These are phyloP conservation scores for Rhynchomys soricoides DNA, from an alignment of 2,113 vertebrate genomes.

Conservation along the genomic window DNA sequence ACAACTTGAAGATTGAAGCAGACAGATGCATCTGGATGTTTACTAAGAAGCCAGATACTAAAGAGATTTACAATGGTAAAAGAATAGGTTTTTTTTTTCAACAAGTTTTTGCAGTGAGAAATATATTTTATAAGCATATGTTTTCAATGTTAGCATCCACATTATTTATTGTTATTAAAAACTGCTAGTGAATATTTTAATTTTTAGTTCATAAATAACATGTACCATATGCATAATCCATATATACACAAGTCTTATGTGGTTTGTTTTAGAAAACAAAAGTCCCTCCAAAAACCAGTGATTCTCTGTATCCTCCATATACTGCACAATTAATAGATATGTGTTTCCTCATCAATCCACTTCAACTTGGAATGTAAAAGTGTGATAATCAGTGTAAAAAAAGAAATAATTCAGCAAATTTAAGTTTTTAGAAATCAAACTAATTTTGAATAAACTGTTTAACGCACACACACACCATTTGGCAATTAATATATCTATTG, in stretches of 20 bases:
- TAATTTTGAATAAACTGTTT: not conserved
- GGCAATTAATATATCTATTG: not conserved
- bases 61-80: not conserved
- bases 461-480: not conserved
- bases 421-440: not conserved
- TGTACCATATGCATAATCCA: not conserved
- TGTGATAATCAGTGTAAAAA: not conserved
- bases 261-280: not conserved
- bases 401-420: not conserved
- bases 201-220: not conserved
- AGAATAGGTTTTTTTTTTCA: not conserved
- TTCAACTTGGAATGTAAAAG: not conserved
- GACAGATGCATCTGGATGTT: not conserved
- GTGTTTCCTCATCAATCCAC: not conserved
- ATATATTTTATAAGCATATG: not conserved
- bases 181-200: not conserved
- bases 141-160: not conserved
- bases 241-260: not conserved
- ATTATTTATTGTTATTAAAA: not conserved
- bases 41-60: not conserved
- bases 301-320: not conserved
- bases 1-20: not conserved
- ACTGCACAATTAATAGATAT: not conserved
- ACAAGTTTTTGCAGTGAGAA: not conserved
- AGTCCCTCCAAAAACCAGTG: not conserved